Base-by-base conservation (phyloP, 2,888 invertebrate genomes). In the Drosophila algonquin region DNA sequence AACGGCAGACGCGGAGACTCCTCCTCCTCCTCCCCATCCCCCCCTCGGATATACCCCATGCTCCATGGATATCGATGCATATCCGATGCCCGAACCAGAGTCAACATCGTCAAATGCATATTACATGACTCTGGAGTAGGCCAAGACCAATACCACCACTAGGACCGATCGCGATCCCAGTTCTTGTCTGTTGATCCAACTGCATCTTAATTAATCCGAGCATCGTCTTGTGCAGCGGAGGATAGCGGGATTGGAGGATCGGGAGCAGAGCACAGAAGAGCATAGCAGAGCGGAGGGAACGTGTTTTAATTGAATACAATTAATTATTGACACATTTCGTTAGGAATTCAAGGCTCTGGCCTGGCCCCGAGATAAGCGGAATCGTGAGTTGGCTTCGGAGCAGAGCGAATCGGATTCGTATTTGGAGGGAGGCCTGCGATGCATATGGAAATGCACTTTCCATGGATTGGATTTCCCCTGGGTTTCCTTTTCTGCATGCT, bases 281-380 rank as follows among this genome's bases (percentile, higher is more conserved):
- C 21, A 21, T 2, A 27, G 8, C 8, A 27, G 27, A 27, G 27
- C 27, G n/a, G n/a, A 10, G 47, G 61, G 21, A 73, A 75, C 75
- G 76, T 79, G 81, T 77, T 84, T 89, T 89, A 91, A 90, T 91
- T 91, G 87, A 89, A 91, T 91, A 80, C 89, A 91, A 91, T 91
- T 91, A 91, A 91, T 91, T 91, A 91, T 90, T 90, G 90, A 91
- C 91, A 91, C 90, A 90, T 90, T 90, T 89, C 70, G 80, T 63
- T 65, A 77, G 76, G 77, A 81, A 86, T 87, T 76, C 76, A 72
- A 80, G 80, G 76, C 73, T 73, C 50, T 44, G 51, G 16, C 16
- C 40, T 32, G 67, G 14, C 45, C 47, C 44, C 16, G 30, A 72
- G 81, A 77, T 76, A 80, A 57, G 55, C 63, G 21, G 75, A 87